Percentiles rank a stretch among this genome's conserved stretches.
Conservation (phyloP, 2,113 vertebrate species). For the Fulmarus glacialis region DNA sequence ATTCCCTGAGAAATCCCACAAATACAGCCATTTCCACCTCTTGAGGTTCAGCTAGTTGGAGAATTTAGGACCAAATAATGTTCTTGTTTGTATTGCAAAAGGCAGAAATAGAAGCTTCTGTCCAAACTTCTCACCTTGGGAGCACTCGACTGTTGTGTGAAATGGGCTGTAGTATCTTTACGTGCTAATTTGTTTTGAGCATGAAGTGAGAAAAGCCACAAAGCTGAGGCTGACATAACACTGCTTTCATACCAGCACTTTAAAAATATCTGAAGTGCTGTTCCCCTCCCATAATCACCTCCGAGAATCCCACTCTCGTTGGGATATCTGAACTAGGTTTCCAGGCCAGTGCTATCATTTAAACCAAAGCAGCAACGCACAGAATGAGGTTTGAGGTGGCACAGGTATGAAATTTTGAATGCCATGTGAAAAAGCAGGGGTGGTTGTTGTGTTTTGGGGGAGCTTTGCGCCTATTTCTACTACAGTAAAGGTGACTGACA, state of each 20-base stretch:
- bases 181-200: not conserved
- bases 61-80: not conserved
- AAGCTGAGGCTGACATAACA: not conserved
- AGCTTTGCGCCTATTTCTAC: not conserved
- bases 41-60: not conserved
- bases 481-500: accelerated
- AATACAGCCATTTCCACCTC: accelerated
- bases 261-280: not conserved
- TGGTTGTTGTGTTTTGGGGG: accelerated
- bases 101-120: not conserved
- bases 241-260: not conserved
- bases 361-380: accelerated
- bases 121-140: not conserved
- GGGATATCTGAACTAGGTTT: not conserved
- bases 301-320: accelerated
- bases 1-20: not conserved
- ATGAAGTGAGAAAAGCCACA: accelerated
- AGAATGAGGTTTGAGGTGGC: not conserved
- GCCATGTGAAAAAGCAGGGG: accelerated
- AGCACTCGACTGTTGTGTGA: accelerated
- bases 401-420: too few relatives aligned
- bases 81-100: too few relatives aligned
- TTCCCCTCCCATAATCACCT: accelerated
- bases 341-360: not conserved
- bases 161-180: accelerated